A percentile compares a stretch with the other conserved stretches of the same genome.
Evolutionary conservation across 2,113 vertebrate genomes (phyloP).

Genomic region (Pluvialis apricaria): DNA sequence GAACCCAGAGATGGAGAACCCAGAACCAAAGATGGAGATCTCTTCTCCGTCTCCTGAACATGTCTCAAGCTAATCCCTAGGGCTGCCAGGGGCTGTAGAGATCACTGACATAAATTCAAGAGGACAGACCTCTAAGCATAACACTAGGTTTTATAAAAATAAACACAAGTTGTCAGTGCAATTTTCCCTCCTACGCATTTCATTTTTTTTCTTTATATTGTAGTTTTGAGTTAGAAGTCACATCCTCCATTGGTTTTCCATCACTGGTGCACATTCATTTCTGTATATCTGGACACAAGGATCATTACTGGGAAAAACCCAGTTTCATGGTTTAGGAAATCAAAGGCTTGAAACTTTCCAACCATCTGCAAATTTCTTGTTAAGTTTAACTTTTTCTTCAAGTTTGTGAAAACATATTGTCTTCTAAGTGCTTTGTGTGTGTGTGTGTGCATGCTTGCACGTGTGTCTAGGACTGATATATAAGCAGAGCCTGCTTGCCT

Average conservation of each 20-base stretch:
- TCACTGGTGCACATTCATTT: rapidly evolving
- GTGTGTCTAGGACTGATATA: neutral
- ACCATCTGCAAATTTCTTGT: neutral
- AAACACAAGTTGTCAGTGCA: neutral
- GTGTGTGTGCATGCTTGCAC: neutral
- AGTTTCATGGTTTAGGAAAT: neutral
- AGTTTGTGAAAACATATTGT: rapidly evolving
- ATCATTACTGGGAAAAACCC: neutral
- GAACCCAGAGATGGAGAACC: neutral
- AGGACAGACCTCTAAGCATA: neutral
- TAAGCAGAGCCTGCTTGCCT: neutral
- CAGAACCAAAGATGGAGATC: neutral
- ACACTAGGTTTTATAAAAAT: neutral
- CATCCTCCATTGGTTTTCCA: neutral
- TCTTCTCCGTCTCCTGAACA: neutral
- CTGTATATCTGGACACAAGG: neutral
- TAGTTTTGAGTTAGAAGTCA: neutral
- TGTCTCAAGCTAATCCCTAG: neutral
- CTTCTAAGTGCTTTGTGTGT: neutral
- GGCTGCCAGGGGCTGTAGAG: neutral
- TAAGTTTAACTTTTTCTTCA: neutral
- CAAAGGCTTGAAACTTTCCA: neutral
- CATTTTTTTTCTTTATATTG: neutral
- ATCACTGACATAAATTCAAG: neutral
- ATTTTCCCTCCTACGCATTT: neutral